These are phyloP conservation scores for Sigmodon hispidus DNA, from an alignment of 2,113 vertebrate species.

Conservation along the genomic window DNA sequence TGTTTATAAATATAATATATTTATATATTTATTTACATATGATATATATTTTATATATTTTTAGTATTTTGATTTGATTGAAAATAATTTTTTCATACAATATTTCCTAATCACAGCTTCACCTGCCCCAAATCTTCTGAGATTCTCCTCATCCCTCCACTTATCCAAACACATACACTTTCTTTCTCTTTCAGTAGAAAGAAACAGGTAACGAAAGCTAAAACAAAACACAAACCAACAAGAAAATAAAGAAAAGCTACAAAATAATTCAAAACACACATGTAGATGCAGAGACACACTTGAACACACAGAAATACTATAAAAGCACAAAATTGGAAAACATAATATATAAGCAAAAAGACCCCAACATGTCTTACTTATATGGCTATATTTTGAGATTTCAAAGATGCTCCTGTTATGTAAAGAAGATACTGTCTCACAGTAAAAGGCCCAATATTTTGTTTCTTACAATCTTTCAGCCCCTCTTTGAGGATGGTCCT, in stretches of 20 bases:
- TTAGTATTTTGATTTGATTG: neutral
- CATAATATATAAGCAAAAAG: neutral
- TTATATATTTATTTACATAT: neutral
- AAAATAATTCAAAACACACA: neutral
- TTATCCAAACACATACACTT: neutral
- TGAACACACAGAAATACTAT: neutral
- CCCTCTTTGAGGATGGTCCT: neutral
- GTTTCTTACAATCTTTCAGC: neutral
- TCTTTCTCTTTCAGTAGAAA: neutral
- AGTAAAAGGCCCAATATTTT: neutral
- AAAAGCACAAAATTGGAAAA: neutral
- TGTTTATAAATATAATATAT: too few relatives aligned
- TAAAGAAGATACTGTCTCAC: neutral
- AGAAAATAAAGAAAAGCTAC: neutral
- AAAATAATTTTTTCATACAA: neutral
- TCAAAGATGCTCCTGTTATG: too few relatives aligned
- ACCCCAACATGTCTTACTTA: neutral
- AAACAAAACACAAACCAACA: neutral
- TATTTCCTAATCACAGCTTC: neutral
- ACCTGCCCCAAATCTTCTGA: neutral
- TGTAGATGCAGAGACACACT: neutral
- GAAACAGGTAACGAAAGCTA: neutral
- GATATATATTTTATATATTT: neutral
- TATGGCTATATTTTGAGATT: neutral
- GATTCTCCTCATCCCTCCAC: neutral